Base-by-base conservation (phyloP, 2,888 invertebrate species). In the Pollenia amentaria region DNA sequence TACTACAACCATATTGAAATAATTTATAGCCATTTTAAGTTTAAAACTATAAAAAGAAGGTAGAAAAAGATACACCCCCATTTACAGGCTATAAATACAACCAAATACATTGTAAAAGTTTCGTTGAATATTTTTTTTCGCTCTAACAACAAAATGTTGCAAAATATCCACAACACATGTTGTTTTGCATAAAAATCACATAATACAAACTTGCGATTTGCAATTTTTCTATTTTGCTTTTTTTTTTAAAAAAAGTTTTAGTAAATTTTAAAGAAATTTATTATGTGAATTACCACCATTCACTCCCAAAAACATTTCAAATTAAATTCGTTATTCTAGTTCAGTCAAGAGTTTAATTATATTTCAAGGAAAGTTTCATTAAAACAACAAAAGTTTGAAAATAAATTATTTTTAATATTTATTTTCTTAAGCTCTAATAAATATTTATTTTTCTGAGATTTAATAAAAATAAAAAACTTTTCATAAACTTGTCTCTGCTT, bases 111-210 rank as follows among this genome's bases (percentile, higher is more conserved):
- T 40, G 9, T 16, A 62, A 42, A 64, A 64, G 6, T 64, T 42
- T 64, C 21, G 11, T 42, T 18, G 9, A 42, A 2, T 4, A 16
- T 64, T 62, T 62, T 62, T 62, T 42, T 16, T 48, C 40, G 0
- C 8, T 44, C 12, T 40, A 40, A 62, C 11, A 42, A 42, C n/a
- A 44, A 73, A 73, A 75, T 81, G 57, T 67, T 81, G 40, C 57
- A 75, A 53, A 79, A 40, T 57, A 75, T 81, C 18, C 51, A 65
- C 64, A 81, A 57, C 73, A 81, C 67, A 21, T 75, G 81, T 67
- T 73, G 73, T 81, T 81, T 57, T 75, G 81, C 73, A 75, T 67
- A 81, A 75, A 81, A 81, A 81, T 81, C 81, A 81, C 64, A 67
- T 65, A 40, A 57, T 18, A 18, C 12, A 69, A 79, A 44, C 44